Conservation (phyloP, 1,140 invertebrate species). For the Caerostris extrusa region DNA sequence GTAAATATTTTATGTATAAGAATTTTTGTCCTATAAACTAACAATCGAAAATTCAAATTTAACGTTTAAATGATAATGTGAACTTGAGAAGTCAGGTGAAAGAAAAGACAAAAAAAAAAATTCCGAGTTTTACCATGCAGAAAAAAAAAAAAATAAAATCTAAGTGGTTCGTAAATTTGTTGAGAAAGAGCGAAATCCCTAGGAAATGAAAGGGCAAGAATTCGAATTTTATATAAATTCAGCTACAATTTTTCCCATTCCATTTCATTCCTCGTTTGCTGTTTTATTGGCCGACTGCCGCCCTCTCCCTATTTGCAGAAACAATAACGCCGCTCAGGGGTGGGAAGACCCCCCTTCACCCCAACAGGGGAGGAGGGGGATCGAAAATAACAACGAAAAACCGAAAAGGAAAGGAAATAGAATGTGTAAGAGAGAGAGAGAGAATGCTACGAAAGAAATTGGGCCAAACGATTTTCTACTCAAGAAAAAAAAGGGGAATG, state of each 20-base stretch:
- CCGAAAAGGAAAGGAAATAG: constrained; percentile 39
- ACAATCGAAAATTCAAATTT: too few species aligned
- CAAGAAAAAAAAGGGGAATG: neutral
- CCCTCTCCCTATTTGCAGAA: constrained; percentile 37
- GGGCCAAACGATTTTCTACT: constrained; percentile 59
- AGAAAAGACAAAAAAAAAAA: too few species aligned
- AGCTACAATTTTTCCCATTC: neutral
- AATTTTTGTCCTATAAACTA: too few species aligned
- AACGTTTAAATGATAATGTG: too few species aligned
- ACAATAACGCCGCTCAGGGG: neutral
- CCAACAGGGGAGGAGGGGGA: neutral
- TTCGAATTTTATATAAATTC: constrained; percentile 22
- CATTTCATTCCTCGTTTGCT: constrained; percentile 26
- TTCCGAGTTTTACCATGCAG: too few species aligned
- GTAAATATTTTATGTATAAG: too few species aligned
- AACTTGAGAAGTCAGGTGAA: too few species aligned
- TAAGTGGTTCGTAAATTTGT: neutral
- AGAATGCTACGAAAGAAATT: neutral
- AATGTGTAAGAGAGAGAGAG: neutral
- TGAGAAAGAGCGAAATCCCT: neutral
- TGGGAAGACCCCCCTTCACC: neutral
- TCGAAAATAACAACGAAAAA: constrained; percentile 8
- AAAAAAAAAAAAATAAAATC: too few species aligned
- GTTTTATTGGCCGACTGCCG: neutral
- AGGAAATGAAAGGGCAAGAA: constrained; percentile 27